These are phyloP conservation scores for Ophion costatus DNA, from an alignment of 2,888 invertebrate species.

Conservation along the genomic window DNA sequence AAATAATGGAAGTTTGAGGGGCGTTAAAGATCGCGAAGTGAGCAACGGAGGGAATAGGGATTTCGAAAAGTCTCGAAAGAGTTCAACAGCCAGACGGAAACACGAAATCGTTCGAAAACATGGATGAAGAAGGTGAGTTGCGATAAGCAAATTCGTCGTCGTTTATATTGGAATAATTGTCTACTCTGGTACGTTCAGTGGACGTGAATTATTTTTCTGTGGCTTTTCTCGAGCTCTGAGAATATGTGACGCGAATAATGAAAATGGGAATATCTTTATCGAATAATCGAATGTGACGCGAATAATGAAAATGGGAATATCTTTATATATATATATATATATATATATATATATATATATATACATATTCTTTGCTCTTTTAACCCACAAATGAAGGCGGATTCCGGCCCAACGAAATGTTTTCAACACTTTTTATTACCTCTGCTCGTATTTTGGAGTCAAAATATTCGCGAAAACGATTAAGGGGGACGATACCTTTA, in stretches of 20 bases:
- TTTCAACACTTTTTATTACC: no score
- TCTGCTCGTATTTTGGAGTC: neutral
- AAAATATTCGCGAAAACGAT: neutral
- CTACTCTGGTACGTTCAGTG: neutral
- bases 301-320: neutral
- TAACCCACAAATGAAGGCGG: no score
- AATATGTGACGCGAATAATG: neutral
- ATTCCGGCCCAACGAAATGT: no score
- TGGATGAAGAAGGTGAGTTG: conserved; percentile 65
- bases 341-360: no score
- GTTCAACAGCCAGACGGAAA: conserved; percentile 20
- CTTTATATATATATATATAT: no score
- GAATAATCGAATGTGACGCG: no score
- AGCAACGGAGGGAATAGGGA: neutral
- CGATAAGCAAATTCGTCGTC: neutral
- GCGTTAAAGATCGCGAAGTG: neutral
- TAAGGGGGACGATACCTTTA: no score
- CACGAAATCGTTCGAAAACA: conserved; percentile 27
- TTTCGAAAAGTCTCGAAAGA: conserved; percentile 11
- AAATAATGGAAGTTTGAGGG: neutral
- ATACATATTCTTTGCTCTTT: no score
- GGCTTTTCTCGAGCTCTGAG: neutral
- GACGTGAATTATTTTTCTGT: neutral
- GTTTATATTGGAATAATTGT: neutral
- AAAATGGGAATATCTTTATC: neutral